phyloP scores from a whole-genome alignment of 2,113 vertebrate genomes.

The Ramphastos sulfuratus region DNA sequence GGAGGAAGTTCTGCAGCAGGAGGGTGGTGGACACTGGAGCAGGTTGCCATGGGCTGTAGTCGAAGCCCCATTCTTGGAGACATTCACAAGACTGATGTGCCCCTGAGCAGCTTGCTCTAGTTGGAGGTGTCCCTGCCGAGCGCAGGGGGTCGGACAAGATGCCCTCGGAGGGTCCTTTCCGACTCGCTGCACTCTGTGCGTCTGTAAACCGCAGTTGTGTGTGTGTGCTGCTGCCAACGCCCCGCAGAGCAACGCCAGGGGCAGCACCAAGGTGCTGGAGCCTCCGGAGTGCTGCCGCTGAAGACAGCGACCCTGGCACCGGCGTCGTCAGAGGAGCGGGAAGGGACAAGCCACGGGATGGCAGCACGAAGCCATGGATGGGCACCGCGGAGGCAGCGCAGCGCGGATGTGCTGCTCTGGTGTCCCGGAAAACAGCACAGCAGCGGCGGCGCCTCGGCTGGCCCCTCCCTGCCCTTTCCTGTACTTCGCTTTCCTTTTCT shows the following conservation, averaged over 20 bases:
- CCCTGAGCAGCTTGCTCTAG: too few species aligned
- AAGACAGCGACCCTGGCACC: not conserved
- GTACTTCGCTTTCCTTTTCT: too few species aligned
- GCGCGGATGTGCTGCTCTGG: fast-evolving
- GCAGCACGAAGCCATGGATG: not conserved
- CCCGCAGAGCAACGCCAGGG: not conserved
- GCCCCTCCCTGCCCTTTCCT: not conserved
- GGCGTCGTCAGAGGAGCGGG: fast-evolving
- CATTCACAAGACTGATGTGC: too few species aligned
- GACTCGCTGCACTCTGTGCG: too few species aligned
- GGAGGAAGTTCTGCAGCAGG: too few species aligned
- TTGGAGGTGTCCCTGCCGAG: too few species aligned
- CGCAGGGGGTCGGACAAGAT: too few species aligned
- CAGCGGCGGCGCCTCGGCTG: not conserved
- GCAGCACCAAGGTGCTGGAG: not conserved
- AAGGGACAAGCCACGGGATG: not conserved
- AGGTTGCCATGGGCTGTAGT: too few species aligned
- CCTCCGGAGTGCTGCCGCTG: not conserved
- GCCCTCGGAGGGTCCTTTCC: too few species aligned
- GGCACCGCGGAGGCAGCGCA: not conserved
- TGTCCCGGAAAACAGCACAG: not conserved
- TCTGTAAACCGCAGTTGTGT: not conserved
- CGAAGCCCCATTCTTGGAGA: too few species aligned
- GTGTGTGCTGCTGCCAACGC: fast-evolving
- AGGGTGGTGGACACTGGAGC: too few species aligned